Conservation (phyloP, 2,797 vertebrate species). For the Nasua narica region DNA sequence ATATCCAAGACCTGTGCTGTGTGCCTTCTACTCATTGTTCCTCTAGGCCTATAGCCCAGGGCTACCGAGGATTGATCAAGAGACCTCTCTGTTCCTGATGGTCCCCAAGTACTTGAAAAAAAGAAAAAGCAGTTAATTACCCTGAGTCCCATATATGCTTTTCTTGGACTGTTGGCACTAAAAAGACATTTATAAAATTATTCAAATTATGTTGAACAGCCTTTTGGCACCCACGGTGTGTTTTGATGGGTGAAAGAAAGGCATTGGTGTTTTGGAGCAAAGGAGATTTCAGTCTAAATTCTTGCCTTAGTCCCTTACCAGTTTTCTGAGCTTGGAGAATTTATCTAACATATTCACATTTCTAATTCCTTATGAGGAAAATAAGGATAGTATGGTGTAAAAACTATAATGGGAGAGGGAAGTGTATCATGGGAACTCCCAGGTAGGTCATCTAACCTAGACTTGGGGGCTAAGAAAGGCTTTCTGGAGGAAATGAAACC, state of each 20-base stretch:
- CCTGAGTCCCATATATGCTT: neutral
- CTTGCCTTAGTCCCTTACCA: neutral
- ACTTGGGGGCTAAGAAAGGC: neutral
- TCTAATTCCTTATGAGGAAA: neutral
- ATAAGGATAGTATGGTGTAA: neutral
- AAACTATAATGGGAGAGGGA: neutral
- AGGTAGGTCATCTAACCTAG: neutral
- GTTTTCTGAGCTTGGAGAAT: neutral
- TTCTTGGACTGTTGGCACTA: neutral
- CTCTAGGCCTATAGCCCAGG: neutral
- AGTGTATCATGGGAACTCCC: neutral
- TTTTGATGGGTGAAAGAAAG: neutral
- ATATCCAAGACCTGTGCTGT: neutral
- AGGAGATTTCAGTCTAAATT: neutral
- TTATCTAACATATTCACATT: neutral
- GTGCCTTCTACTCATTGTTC: neutral
- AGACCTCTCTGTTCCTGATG: neutral
- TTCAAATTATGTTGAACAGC: neutral
- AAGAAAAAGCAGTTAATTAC: neutral
- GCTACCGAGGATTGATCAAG: neutral
- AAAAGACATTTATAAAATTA: neutral
- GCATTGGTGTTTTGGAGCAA: neutral
- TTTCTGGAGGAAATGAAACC: neutral
- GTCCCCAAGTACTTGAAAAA: neutral
- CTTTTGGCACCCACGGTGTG: neutral